Conservation (phyloP, 1,140 invertebrate genomes). For the Caerostris darwini region DNA sequence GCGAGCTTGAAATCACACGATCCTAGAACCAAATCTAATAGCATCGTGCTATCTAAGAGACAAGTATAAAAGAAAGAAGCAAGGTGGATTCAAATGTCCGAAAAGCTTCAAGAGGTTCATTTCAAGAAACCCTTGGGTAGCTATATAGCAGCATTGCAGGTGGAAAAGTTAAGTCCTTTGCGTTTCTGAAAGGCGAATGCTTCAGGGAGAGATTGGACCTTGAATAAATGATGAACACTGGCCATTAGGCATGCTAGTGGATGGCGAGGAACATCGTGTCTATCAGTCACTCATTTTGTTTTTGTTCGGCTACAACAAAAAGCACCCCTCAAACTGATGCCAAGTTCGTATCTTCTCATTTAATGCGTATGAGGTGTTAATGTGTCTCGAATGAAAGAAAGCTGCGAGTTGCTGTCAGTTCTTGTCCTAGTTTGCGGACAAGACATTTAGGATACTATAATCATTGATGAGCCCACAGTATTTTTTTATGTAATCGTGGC, state of each 20-base stretch:
- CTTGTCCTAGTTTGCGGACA: slow-evolving; percentile 36
- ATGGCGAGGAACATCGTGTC: slow-evolving; percentile 42
- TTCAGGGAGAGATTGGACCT: slow-evolving; percentile 70
- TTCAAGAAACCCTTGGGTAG: slow-evolving; percentile 37
- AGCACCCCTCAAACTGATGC: slow-evolving; percentile 57
- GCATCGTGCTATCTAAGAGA: neutral
- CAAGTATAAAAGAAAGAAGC: slow-evolving; percentile 20
- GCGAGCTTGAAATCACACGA: neutral
- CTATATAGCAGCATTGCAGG: slow-evolving; percentile 16
- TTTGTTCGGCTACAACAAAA: slow-evolving; percentile 60
- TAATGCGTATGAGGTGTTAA: slow-evolving; percentile 65
- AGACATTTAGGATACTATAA: neutral
- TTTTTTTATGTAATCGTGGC: neutral
- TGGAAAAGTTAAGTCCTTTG: slow-evolving; percentile 45
- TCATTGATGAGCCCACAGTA: neutral
- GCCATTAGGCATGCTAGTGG: slow-evolving; percentile 65
- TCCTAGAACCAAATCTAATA: slow-evolving; percentile 18
- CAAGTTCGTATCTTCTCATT: slow-evolving; percentile 69
- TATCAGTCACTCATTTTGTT: slow-evolving; percentile 73
- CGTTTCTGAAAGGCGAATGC: slow-evolving; percentile 57
- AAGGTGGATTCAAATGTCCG: slow-evolving; percentile 64
- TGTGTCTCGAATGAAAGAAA: slow-evolving; percentile 53
- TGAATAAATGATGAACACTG: slow-evolving; percentile 72
- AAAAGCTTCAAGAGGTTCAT: slow-evolving; percentile 53
- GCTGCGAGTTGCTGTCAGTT: neutral